These are phyloP conservation scores for Oncorhynchus masou DNA, from an alignment of 2,113 vertebrate species.

Conservation along the genomic window DNA sequence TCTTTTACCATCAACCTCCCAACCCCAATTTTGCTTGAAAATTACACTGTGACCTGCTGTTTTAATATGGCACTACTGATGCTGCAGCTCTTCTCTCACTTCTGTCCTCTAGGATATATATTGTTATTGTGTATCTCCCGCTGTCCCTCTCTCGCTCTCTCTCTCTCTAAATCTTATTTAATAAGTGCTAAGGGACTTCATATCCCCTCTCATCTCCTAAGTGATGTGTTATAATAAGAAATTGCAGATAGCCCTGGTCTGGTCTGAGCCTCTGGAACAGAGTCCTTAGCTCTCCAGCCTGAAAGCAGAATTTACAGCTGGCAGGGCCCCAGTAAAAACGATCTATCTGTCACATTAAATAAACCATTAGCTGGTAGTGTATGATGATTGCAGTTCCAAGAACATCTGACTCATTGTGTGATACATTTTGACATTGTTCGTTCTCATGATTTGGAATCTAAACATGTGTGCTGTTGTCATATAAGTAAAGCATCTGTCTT, in stretches of 20 bases:
- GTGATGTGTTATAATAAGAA: slow-evolving; percentile 20
- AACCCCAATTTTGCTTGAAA: slow-evolving; percentile 36
- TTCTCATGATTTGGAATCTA: too few relatives aligned
- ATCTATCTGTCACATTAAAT: slow-evolving; percentile 6
- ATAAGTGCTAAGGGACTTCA: background rate
- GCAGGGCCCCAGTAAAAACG: slow-evolving; percentile 1
- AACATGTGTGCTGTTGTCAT: too few relatives aligned
- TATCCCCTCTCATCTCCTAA: background rate
- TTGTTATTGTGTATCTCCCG: too few relatives aligned
- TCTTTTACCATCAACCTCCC: background rate
- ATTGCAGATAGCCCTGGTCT: slow-evolving; percentile 5
- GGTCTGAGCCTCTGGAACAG: background rate
- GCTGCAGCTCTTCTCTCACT: slow-evolving; percentile 1
- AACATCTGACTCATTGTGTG: background rate
- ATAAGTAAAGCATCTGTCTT: too few relatives aligned
- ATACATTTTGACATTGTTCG: too few relatives aligned
- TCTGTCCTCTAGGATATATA: background rate
- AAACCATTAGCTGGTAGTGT: slow-evolving; percentile 19
- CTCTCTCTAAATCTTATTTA: slow-evolving; percentile 15
- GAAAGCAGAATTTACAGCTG: too few relatives aligned
- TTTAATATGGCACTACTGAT: slow-evolving; percentile 31
- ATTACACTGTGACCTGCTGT: slow-evolving; percentile 22
- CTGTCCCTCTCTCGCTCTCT: background rate
- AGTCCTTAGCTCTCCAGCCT: slow-evolving; percentile 19
- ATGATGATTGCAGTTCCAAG: slow-evolving; percentile 22